These are phyloP conservation scores for Atherinomorus stipes DNA, from an alignment of 2,113 vertebrate genomes.

Conservation along the genomic window DNA sequence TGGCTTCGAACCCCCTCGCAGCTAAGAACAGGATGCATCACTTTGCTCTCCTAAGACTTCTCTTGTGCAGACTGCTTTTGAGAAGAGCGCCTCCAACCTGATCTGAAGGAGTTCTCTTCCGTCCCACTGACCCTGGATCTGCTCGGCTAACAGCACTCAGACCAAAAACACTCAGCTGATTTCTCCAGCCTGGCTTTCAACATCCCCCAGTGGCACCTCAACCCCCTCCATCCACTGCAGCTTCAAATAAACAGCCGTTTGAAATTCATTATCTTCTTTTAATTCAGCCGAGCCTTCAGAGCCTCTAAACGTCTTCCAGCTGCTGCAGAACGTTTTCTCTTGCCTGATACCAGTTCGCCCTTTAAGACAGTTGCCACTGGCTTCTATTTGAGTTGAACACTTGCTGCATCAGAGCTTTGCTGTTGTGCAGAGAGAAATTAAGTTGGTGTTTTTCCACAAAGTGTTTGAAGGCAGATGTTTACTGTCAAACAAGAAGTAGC, in stretches of 20 bases:
- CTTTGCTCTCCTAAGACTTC: not conserved
- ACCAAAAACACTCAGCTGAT: constrained; percentile 1
- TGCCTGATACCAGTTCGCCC: not conserved
- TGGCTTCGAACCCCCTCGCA: no score
- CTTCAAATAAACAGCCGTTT: not conserved
- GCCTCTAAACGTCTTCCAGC: not conserved
- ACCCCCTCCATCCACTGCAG: not conserved
- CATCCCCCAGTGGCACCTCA: not conserved
- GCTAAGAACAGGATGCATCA: not conserved
- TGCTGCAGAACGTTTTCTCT: not conserved
- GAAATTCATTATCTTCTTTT: constrained; percentile 5
- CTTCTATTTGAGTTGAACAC: not conserved
- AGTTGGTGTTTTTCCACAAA: not conserved
- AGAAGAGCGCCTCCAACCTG: not conserved
- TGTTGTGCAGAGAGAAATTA: not conserved
- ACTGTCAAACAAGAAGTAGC: no score
- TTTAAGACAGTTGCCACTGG: not conserved
- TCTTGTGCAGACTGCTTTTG: not conserved
- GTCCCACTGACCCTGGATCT: not conserved
- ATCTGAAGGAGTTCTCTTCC: not conserved
- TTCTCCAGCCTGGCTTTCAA: not conserved
- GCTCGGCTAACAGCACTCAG: not conserved
- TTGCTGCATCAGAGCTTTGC: not conserved
- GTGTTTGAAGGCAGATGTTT: not conserved
- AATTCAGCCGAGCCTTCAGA: not conserved